Conservation (phyloP, 1,140 invertebrate species). For the Melanaphis sacchari region DNA sequence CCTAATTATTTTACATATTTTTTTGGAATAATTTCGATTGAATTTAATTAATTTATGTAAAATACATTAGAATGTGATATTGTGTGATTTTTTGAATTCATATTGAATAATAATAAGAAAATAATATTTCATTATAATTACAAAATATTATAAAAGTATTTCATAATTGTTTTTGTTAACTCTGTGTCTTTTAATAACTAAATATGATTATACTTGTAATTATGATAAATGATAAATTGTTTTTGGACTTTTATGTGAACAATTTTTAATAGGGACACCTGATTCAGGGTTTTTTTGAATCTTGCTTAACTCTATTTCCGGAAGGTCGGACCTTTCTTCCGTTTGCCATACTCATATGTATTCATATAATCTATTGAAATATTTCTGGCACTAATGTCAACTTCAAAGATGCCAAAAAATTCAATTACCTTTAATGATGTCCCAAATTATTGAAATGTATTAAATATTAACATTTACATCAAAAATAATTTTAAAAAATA, state of each 20-base stretch:
- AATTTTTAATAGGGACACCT: not conserved
- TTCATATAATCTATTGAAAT: constrained; percentile 26
- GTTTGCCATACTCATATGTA: constrained; percentile 23
- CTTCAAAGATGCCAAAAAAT: constrained; percentile 33
- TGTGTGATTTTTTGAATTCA: not conserved
- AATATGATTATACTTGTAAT: not conserved
- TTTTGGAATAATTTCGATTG: not conserved
- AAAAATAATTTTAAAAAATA: not conserved
- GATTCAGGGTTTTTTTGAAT: constrained; percentile 49
- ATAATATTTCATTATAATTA: not conserved
- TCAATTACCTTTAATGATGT: constrained; percentile 34
- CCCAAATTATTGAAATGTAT: constrained; percentile 21
- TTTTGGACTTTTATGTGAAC: not conserved
- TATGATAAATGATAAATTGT: not conserved
- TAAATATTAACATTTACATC: not conserved
- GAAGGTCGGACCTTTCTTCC: constrained; percentile 53
- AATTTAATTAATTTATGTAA: not conserved
- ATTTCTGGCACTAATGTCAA: constrained; percentile 54
- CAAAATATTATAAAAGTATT: too few species aligned
- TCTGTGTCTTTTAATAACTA: not conserved
- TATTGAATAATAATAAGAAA: not conserved
- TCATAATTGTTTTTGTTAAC: too few species aligned
- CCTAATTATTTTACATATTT: not conserved
- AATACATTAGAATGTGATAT: not conserved
- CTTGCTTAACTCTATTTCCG: constrained; percentile 51